Conservation (phyloP, 2,888 invertebrate genomes). For the Megalurothrips usitatus region DNA sequence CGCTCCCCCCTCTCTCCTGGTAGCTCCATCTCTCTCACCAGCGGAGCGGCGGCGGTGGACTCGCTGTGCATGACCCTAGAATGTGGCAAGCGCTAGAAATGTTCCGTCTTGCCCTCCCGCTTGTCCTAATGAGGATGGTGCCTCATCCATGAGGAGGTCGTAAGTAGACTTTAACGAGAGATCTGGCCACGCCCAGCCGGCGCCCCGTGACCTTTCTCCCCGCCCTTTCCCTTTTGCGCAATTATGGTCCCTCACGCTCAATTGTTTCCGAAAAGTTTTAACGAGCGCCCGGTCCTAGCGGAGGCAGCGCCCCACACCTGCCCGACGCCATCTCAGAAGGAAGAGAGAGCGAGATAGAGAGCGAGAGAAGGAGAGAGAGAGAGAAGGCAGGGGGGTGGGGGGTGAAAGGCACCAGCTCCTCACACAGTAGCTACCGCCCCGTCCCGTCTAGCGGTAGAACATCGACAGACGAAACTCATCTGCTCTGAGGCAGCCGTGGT, state of each 20-base stretch:
- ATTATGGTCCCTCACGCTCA: background rate
- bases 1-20: background rate
- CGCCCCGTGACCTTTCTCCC: conserved; percentile 21
- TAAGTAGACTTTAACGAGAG: conserved; percentile 21
- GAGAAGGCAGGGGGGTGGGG: conserved; percentile 36
- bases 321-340: background rate
- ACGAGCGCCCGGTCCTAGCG: conserved; percentile 3
- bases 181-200: conserved; percentile 29
- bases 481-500: no score
- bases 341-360: conserved; percentile 35
- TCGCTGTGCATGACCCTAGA: background rate
- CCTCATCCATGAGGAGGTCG: conserved; percentile 5
- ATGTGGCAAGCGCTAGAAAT: background rate
- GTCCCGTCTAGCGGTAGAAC: no score
- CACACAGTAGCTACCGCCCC: conserved; percentile 34
- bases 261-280: conserved; percentile 20
- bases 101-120: background rate
- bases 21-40: background rate
- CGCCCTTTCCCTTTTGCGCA: background rate
- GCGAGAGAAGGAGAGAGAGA: conserved; percentile 38
- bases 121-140: conserved; percentile 12
- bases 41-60: no score
- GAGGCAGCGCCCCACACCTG: background rate
- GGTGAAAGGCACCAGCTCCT: conserved; percentile 32
- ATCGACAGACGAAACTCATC: conserved; percentile 3